Evolutionary conservation across 2,888 invertebrate species (phyloP).

Genomic region (Ectemnius continuus): DNA sequence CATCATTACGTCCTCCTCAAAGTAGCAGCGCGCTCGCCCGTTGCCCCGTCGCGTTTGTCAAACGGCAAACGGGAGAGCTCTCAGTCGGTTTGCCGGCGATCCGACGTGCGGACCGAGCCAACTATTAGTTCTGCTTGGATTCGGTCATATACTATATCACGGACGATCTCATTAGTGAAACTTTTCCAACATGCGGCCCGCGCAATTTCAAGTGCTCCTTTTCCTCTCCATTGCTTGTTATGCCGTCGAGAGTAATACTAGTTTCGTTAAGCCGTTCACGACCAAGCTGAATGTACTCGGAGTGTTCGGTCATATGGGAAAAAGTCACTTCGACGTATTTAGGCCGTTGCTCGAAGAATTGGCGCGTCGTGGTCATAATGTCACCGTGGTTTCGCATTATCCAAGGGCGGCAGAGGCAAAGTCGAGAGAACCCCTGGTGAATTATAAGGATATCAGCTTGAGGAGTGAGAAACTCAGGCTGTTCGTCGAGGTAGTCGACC

Average conservation of each 20-base stretch:
- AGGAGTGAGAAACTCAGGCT: constrained; percentile 68
- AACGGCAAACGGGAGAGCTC: not conserved
- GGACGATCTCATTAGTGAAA: not conserved
- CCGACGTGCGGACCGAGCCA: constrained; percentile 1
- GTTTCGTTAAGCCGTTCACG: constrained; percentile 3
- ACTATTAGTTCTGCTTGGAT: not conserved
- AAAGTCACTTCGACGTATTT: constrained; percentile 85
- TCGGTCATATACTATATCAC: not conserved
- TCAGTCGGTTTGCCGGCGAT: constrained; percentile 15
- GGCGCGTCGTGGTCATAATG: constrained; percentile 82
- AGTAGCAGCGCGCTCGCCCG: constrained; percentile 5
- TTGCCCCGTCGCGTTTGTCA: not conserved
- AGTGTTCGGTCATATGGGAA: constrained; percentile 84
- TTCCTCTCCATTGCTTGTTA: not conserved
- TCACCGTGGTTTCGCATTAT: constrained; percentile 85
- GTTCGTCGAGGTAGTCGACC: constrained; percentile 56
- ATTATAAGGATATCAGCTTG: constrained; percentile 82
- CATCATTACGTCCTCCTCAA: not conserved
- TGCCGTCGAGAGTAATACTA: not conserved
- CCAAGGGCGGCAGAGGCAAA: constrained; percentile 70
- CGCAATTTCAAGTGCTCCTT: not conserved
- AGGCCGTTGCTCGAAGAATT: constrained; percentile 81
- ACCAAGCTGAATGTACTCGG: constrained; percentile 80
- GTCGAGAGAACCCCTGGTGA: constrained; percentile 77
- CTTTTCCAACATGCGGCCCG: not conserved